Evolutionary conservation across 23 tunicate genomes (phyloP), one percentile per base, ranked within the genome.

Genomic region (Clavelina lepadiformis): DNA sequence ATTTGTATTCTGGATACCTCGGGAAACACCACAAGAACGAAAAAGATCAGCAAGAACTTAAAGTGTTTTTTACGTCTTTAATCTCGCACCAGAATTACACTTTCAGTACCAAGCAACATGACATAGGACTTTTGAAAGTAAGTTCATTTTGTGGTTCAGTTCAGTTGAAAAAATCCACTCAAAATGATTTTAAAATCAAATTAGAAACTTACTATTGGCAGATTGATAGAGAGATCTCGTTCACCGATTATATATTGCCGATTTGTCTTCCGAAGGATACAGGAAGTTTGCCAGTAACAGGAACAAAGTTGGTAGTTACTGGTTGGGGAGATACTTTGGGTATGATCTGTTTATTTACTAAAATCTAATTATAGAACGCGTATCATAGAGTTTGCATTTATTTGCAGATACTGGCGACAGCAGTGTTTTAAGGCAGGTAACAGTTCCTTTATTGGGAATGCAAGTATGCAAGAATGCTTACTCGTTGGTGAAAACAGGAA

Each of bases 371-470:
- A 41, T 41, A 41, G 15, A 41, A 11, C 49, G 15, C 15, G 11
- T 41, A 11, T 41, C 6, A 5, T 15, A 21, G 5, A 28, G 19
- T 28, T n/a, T 15, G 36, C 15, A 15, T 58, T 28, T 58, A 5
- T 31, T 61, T 61, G 13, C 44, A 61, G 46, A 61, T 34, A 35
- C 67, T n/a, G 67, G 61, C 13, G 61, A 56, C 61, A 56, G 23
- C 28, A n/a, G 20, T 2, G 73, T 31, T 21, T 35, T 68, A 22
- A 50, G 52, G 59, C 59, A 68, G 23, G 59, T 68, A 11, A 45
- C n/a, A 25, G 73, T 68, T 15, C 59, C 73, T 3, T 19, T 68
- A 21, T 50, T 68, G 28, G 73, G 51, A 23, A 32, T 27, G 11
- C 22, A 25, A 5, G 41, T 26, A 21, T 68, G 73, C 38, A 68